Conservation (phyloP, 2,888 invertebrate genomes). For the Peribatodes rhomboidaria region DNA sequence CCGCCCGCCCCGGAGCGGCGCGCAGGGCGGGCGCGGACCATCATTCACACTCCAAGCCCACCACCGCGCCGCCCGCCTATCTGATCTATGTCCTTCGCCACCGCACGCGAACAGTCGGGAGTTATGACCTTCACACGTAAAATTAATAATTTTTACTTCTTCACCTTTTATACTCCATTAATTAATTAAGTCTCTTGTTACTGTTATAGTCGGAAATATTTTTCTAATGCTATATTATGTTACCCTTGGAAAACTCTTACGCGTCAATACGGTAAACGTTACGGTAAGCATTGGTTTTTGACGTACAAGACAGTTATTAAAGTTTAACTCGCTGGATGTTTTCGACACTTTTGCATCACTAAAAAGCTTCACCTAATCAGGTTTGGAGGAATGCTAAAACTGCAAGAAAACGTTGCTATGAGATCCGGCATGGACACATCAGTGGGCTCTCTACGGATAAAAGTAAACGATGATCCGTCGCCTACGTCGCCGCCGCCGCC, state of each 20-base stretch:
- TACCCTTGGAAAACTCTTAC: too few relatives aligned
- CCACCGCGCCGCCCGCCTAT: background rate
- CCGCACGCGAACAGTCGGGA: background rate
- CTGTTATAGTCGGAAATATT: too few relatives aligned
- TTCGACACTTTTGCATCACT: background rate
- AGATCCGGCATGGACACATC: background rate
- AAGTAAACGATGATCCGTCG: background rate
- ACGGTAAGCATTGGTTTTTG: too few relatives aligned
- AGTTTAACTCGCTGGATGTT: background rate
- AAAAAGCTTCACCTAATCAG: conserved; percentile 5
- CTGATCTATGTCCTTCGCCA: conserved; percentile 5
- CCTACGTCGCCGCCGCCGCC: too few relatives aligned
- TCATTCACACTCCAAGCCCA: conserved; percentile 2
- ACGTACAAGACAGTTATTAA: background rate
- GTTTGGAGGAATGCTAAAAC: conserved; percentile 29
- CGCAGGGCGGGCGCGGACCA: conserved; percentile 29
- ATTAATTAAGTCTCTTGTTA: too few relatives aligned
- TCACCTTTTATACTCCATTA: background rate
- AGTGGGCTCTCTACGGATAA: background rate
- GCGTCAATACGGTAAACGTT: too few relatives aligned
- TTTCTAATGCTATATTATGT: too few relatives aligned
- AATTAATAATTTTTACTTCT: background rate
- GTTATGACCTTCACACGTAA: background rate
- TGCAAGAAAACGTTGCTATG: conserved; percentile 10
- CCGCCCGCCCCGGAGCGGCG: conserved; percentile 28